Conservation (phyloP, 2,113 vertebrate species). For the Triplophysa siluroides region DNA sequence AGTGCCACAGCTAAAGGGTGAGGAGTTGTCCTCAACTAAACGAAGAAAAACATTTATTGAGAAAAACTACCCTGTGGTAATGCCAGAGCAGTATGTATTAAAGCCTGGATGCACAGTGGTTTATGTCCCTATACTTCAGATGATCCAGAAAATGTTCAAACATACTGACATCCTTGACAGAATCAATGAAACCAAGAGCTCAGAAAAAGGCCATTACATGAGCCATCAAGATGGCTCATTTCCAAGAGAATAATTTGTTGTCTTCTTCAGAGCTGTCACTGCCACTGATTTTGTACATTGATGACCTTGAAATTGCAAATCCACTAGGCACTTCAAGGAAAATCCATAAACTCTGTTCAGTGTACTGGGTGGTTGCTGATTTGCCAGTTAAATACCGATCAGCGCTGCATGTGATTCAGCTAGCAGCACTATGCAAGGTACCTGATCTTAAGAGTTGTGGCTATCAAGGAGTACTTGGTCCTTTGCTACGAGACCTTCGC, state of each 20-base stretch:
- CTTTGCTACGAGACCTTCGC: too few species aligned
- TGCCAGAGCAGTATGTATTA: conserved; percentile 15
- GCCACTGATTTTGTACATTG: neutral
- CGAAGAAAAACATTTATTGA: conserved; percentile 7
- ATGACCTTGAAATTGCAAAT: too few species aligned
- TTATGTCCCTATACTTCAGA: conserved; percentile 22
- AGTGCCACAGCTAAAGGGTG: conserved; percentile 34
- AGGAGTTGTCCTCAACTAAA: conserved; percentile 29
- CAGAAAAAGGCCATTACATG: conserved; percentile 14
- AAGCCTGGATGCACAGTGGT: conserved; percentile 21
- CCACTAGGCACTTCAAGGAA: too few species aligned
- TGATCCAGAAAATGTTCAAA: conserved; percentile 40
- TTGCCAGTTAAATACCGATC: too few species aligned
- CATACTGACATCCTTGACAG: conserved; percentile 37
- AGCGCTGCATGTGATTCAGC: too few species aligned
- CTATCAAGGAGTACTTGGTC: too few species aligned
- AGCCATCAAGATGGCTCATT: conserved; percentile 30
- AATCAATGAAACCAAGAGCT: conserved; percentile 9
- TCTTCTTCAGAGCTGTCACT: conserved; percentile 22
- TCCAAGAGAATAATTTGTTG: conserved; percentile 27
- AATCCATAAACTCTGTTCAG: too few species aligned
- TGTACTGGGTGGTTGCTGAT: too few species aligned
- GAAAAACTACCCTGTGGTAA: conserved; percentile 31
- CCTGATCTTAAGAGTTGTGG: too few species aligned
- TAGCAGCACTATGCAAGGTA: too few species aligned